Evolutionary conservation across 2,888 invertebrate species (phyloP), one percentile per base, ranked within the genome.

Genomic region (Xestobium rufovillosum): DNA sequence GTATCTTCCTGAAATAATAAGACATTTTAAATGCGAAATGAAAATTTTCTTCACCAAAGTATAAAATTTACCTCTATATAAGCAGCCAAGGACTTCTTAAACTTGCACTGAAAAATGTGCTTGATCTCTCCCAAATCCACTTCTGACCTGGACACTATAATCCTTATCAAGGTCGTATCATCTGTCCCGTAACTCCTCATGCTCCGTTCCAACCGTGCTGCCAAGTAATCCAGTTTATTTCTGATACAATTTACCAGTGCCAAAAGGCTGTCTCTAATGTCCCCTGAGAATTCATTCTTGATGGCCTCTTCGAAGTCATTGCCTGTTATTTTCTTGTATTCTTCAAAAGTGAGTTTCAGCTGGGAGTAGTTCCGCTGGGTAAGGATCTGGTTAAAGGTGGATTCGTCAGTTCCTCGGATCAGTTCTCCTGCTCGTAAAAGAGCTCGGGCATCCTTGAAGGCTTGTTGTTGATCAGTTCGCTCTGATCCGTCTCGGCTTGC

Each of bases 171-270:
- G 48, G 85, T 82, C 31, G 76, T 73, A 61, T 94, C 92, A 57
- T 88, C 83, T 3, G 92, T 92, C 43, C 92, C 94, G 41, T 85
- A 67, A 3, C 92, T 89, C 59, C 84, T 83, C 89, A 94, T 89
- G 34, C 87, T 80, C 57, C 85, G 81, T 65, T 89, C 80, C 32
- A 94, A 70, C 30, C 85, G 77, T 53, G 84, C 81, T 0, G 90
- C 91, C 65, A 90, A 88, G 70, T 82, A 92, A 29, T 75, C 72
- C 2, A 82, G 72, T 62, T 82, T 78, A 63, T 87, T 82, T 55
- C 78, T 78, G 1, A 86, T 50, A 39, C 56, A 56, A 11, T 79
- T 79, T 40, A 85, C 83, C 41, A 90, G 80, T 43, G 88, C 83
- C 45, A 86, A 63, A 29, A 90, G 69, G 10, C 84, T 86, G 53